Base-by-base conservation (phyloP, 2,113 vertebrate species). In the Lepidothrix coronata region DNA sequence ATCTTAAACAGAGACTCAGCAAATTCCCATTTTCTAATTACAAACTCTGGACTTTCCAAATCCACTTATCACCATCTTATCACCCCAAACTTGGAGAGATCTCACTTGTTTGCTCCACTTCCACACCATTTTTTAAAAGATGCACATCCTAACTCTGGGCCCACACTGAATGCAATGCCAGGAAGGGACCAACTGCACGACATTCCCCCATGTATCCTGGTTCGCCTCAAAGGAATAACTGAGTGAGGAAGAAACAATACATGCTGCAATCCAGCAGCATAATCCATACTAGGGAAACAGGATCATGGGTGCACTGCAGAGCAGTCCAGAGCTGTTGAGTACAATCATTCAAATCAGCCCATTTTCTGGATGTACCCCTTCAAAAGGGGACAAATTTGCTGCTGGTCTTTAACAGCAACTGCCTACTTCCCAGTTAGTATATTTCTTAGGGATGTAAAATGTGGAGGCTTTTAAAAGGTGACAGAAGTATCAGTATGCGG, bases 201-300 rank as follows among this genome's bases (percentile, higher is more conserved):
- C 14, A 31, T n/a, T 41, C 9, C 16, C 22, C 37, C 7, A 22
- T 0, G 0, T 18, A 71, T 41, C 39, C 19, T 48, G 6, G 25
- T 86, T 83, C 49, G n/a, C 59, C 15, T 59, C 30, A 37, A 66
- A 66, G 46, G 37, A 79, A 28, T 10, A 43, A 52, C 1, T 1
- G 44, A 2, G 22, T 33, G 1, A 94, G 55, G 11, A 66, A 77
- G 41, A 31, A 54, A 8, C 14, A 85, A 75, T 21, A 49, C 1
- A 0, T 15, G 48, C 21, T 52, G 24, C 35, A 76, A 11, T 39
- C 58, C 39, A 71, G 46, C 37, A 80, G 49, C 37, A 80, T 24
- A 46, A 74, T 58, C 17, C 6, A 0, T 22, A 13, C 9, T 65
- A n/a, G 31, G 14, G 31, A 88, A 85, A 8, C 5, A 35, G 28